phyloP scores from a whole-genome alignment of 2,113 vertebrate genomes.

The Stictonetta naevosa region DNA sequence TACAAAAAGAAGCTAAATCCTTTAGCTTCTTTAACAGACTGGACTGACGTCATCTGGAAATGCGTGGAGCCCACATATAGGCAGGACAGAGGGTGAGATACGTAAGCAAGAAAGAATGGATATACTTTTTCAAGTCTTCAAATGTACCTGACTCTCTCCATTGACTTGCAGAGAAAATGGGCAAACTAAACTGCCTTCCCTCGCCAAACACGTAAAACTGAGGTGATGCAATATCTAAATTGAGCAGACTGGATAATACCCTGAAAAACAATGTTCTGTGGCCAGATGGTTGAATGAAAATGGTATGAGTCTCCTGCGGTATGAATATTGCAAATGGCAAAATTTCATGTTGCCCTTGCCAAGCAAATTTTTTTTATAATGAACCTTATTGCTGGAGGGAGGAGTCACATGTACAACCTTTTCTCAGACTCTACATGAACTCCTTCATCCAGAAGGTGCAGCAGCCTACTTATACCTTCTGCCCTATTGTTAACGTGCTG shows the following conservation, averaged over 20 bases:
- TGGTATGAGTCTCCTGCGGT: constrained; percentile 61
- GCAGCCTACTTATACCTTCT: constrained; percentile 36
- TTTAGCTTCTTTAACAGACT: neutral
- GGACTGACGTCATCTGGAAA: neutral
- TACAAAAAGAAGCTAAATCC: no score
- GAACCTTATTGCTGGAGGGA: constrained; percentile 60
- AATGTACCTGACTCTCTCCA: neutral
- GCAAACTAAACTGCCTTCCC: neutral
- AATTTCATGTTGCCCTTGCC: constrained; percentile 48
- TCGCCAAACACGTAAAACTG: constrained; percentile 17
- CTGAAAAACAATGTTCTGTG: constrained; percentile 59
- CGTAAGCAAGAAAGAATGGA: neutral
- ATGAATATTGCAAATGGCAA: constrained; percentile 50
- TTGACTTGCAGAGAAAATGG: constrained; percentile 25
- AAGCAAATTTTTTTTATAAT: constrained; percentile 57
- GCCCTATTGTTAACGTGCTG: neutral
- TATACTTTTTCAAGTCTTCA: neutral
- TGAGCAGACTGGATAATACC: constrained; percentile 54
- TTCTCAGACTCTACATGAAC: constrained; percentile 42
- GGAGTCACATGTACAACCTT: constrained; percentile 35
- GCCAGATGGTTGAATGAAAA: constrained; percentile 68
- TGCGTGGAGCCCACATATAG: neutral
- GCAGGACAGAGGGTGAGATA: neutral
- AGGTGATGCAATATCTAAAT: constrained; percentile 64
- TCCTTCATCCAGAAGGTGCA: constrained; percentile 42